These are phyloP conservation scores for Tychaedon coryphoeus DNA, from an alignment of 2,113 vertebrate species.

Conservation along the genomic window DNA sequence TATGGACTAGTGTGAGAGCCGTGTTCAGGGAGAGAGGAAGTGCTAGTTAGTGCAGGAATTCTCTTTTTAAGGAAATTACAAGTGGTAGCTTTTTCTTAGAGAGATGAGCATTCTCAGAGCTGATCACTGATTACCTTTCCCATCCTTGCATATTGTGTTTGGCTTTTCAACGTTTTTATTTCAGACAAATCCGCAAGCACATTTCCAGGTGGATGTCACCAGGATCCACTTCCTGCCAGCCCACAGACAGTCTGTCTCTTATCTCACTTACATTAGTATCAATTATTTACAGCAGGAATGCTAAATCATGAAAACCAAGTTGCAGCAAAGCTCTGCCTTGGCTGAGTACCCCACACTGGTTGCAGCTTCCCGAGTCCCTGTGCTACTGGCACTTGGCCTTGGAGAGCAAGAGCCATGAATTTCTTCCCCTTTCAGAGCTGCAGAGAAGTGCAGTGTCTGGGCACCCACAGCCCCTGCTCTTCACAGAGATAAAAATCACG, in stretches of 20 bases:
- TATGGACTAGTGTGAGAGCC: not conserved
- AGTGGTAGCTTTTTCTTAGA: not conserved
- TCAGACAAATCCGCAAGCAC: slow-evolving; percentile 12
- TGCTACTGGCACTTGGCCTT: not conserved
- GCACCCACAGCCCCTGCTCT: not conserved
- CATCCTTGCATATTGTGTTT: not conserved
- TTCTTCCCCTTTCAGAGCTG: not conserved
- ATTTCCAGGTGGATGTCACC: slow-evolving; percentile 47
- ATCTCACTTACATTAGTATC: slow-evolving; percentile 48
- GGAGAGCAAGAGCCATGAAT: not conserved
- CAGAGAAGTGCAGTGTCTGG: not conserved
- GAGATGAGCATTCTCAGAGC: not conserved
- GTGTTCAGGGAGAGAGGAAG: not conserved
- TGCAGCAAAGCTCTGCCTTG: not conserved
- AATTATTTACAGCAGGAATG: slow-evolving; percentile 31
- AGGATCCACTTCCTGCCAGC: slow-evolving; percentile 37
- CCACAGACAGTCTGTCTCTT: slow-evolving; percentile 54
- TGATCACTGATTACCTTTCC: not conserved
- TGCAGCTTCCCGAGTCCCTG: not conserved
- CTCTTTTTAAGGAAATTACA: not conserved
- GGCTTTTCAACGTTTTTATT: not conserved
- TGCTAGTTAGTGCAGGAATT: not conserved
- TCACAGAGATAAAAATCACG: accelerated
- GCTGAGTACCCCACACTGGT: not conserved
- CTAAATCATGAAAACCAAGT: slow-evolving; percentile 9